A percentile compares a stretch with the other conserved stretches of the same genome.
phyloP scores from a whole-genome alignment of 2,797 vertebrate species.

The Sebastes itinus region DNA sequence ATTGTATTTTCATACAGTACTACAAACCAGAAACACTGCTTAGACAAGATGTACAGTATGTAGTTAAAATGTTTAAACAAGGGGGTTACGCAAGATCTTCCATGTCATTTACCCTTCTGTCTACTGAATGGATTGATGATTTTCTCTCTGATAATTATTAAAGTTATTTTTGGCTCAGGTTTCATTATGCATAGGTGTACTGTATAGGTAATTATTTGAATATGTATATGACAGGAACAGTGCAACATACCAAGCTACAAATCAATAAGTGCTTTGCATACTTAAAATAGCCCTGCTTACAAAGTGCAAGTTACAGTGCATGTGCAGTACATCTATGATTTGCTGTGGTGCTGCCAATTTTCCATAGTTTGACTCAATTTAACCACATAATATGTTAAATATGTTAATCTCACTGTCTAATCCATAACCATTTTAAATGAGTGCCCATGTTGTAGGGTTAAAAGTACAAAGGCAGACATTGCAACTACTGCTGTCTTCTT shows the following conservation, averaged over 20 bases:
- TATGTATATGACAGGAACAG: not conserved
- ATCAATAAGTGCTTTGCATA: slow-evolving; percentile 14
- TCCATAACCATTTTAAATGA: not conserved
- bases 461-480: not conserved
- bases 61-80: not conserved
- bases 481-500: not conserved
- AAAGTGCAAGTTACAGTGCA: not conserved
- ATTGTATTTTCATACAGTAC: not conserved
- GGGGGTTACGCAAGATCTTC: not conserved
- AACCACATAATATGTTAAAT: not conserved
- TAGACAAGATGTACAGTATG: not conserved
- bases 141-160: not conserved
- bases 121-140: not conserved
- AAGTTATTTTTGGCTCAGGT: not conserved
- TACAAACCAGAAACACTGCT: not conserved
- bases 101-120: not conserved
- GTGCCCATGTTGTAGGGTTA: not conserved
- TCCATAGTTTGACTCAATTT: not conserved
- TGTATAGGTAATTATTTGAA: not conserved
- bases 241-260: not conserved
- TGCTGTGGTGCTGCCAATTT: not conserved
- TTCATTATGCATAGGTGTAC: not conserved
- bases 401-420: not conserved
- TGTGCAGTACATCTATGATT: not conserved
- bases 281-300: not conserved